Conservation (phyloP, 2,888 invertebrate species). For the Agrypnus murinus region DNA sequence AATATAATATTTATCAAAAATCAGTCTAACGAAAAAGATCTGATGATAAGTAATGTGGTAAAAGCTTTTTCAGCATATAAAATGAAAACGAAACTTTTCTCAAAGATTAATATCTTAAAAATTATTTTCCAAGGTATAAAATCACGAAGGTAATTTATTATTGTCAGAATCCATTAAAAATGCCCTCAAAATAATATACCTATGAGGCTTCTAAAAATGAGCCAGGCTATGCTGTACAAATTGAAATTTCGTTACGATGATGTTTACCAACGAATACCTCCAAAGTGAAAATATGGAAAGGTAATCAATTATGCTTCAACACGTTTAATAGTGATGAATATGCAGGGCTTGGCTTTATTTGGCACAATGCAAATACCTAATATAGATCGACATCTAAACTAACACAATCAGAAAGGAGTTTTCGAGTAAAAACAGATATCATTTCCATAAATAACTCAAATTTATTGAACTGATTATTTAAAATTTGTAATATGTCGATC, state of each 20-base stretch:
- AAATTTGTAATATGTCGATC: too few relatives aligned
- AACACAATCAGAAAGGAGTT: too few relatives aligned
- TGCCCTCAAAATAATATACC: conserved; percentile 12
- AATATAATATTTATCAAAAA: too few relatives aligned
- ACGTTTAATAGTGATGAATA: too few relatives aligned
- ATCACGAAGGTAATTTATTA: conserved; percentile 19
- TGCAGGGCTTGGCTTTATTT: too few relatives aligned
- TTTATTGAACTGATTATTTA: too few relatives aligned
- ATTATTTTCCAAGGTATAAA: neutral
- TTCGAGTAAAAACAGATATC: too few relatives aligned
- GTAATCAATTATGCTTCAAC: conserved; percentile 11
- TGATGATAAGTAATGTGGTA: neutral
- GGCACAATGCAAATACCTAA: too few relatives aligned
- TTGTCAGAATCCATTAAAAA: conserved; percentile 16
- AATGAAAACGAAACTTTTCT: neutral
- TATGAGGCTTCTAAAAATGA: neutral
- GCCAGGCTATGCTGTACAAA: neutral
- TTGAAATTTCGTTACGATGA: neutral
- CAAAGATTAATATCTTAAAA: conserved; percentile 13
- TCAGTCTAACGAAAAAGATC: too few relatives aligned
- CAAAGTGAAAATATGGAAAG: conserved; percentile 3
- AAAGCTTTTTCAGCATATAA: conserved; percentile 5
- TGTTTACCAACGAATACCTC: conserved; percentile 1
- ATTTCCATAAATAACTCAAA: too few relatives aligned
- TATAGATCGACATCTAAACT: too few relatives aligned